Base-by-base conservation (phyloP, 37 sponge, comb jelly and placozoan species). In the Bolinopsis microptera region DNA sequence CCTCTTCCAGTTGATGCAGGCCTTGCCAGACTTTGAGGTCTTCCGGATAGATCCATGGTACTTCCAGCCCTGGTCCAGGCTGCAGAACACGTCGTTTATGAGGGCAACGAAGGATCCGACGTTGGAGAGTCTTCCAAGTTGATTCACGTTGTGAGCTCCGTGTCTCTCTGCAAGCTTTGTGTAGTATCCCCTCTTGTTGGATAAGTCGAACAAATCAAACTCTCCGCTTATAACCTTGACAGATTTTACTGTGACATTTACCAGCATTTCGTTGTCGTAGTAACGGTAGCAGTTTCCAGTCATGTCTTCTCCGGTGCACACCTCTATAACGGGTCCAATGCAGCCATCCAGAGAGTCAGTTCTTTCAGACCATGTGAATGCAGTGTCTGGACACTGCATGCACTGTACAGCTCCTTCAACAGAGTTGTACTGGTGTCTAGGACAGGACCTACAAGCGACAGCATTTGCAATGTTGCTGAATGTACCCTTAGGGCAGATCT, bases 21-120 rank as follows among this genome's bases (percentile, higher is more conserved):
- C 38, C 26, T 86, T 86, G 3, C 90, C 90, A 27, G 22, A 36
- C n/a, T 21, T 40, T 1, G 90, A 28, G 36, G 25, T 41, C 0
- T 24, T 26, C 26, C 90, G 32, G 61, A 86, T 24, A 9, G 30
- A 24, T 9, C 90, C 90, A 0, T 34, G 32, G 61, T 39, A 86
- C n/a, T 86, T 5, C n/a, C 2, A 8, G 0, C 90, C 90, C 30
- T 86, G 9, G 1, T 86, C 90, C 13, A 86, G 26, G 90, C 16
- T 36, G 30, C 90, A 86, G 90, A 41, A 86, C 0, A 86, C 90
- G 48, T 86, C 61, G 61, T 86, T 86, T 0, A 86, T 40, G 61
- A 86, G 24, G 27, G 90, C 38, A 39, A 39, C 39, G 30, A 86
- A 18, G 30, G 90, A 86, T 38, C 23, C 48, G 3, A 86, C 9